Percentiles rank a stretch among this genome's conserved stretches.
These are phyloP conservation scores for Escarpia spicata DNA, from an alignment of 2,888 invertebrate genomes.

Conservation along the genomic window DNA sequence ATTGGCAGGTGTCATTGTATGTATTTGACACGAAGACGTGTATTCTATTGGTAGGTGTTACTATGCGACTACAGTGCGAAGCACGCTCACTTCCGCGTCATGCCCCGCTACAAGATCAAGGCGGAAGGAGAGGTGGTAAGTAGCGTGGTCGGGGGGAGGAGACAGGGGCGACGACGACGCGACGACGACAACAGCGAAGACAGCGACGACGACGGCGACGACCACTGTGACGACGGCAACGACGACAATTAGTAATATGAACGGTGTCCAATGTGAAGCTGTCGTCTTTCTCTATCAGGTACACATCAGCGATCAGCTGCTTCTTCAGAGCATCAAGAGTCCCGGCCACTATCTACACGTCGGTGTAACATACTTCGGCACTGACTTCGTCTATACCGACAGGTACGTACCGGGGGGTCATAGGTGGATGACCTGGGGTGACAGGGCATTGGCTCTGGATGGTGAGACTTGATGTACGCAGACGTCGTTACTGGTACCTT, in stretches of 20 bases:
- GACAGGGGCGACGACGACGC: no score
- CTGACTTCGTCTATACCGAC: background rate
- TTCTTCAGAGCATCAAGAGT: conserved; percentile 64
- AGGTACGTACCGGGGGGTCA: background rate
- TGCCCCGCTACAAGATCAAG: conserved; percentile 65
- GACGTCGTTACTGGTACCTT: no score
- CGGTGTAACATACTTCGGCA: background rate
- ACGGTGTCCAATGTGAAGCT: background rate
- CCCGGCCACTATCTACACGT: conserved; percentile 64
- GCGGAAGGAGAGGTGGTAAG: conserved; percentile 65
- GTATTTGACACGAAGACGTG: background rate
- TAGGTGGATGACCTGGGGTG: no score
- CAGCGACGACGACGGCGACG: background rate
- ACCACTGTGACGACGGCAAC: no score
- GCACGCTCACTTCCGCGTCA: conserved; percentile 64
- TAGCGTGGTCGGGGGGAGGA: background rate
- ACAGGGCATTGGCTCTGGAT: no score
- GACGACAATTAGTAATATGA: background rate
- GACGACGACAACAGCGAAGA: no score
- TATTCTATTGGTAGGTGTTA: conserved; percentile 40
- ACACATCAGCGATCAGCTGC: conserved; percentile 64
- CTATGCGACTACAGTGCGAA: conserved; percentile 61
- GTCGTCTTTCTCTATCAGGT: conserved; percentile 40
- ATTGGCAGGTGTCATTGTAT: background rate
- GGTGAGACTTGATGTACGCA: no score